Base-by-base conservation (phyloP, 2,113 vertebrate species). In the Onychorhynchus coronatus region DNA sequence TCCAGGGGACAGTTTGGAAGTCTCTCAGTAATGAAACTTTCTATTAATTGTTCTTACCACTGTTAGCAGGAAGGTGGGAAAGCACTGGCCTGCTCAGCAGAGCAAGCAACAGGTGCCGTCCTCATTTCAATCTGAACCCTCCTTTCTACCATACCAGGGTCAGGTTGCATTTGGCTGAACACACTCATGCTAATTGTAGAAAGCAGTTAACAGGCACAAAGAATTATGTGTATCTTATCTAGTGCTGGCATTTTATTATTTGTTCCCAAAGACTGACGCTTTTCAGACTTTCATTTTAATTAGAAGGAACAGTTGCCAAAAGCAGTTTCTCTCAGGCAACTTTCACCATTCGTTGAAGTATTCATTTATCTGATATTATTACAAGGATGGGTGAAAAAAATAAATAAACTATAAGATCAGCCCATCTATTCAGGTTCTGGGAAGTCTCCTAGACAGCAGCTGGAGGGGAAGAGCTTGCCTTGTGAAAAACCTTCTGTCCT, bases 201-300 rank as follows among this genome's bases (percentile, higher is more conserved):
- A 82, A 85, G 25, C 25, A 44, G 68, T 78, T 90, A 95, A 94
- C 37, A 91, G n/a, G 76, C 50, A 96, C 62, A 87, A 93, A 85
- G 70, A 42, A 85, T 89, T 87, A 95, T 93, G 81, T 95, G 73
- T 82, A 71, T 73, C 89, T 96, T 97, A 88, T 93, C 93, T 70
- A 79, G n/a, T 37, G 42, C 53, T 59, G 5, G 42, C 59, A 79
- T 89, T 94, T 96, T 81, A 95, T 87, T 96, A 94, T 88, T 84
- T 79, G 73, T 50, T 97, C 73, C 78, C 66, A 82, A 85, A 90
- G 68, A 77, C 83, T 95, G 74, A 85, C 73, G 68, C 62, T 93
- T 96, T 92, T 91, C 70, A 91, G 81, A 42, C 35, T 66, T 63
- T 67, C 28, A 4, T 88, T 87, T 76, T 95, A 97, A 91, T 95